phyloP scores from a whole-genome alignment of 1,140 invertebrate genomes.

The Zaprionus inermis region DNA sequence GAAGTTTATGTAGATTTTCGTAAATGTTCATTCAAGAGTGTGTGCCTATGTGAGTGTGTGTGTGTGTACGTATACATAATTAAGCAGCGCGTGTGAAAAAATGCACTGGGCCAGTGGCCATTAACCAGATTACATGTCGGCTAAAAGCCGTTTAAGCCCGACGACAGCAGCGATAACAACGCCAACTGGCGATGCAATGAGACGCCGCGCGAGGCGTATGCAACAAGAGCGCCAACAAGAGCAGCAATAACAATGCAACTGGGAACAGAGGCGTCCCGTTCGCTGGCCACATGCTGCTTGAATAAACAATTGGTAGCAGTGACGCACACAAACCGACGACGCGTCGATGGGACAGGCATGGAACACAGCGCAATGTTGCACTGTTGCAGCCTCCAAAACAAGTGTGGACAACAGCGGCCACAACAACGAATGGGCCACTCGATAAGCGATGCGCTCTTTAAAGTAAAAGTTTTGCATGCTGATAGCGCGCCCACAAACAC shows the following conservation, averaged over 20 bases:
- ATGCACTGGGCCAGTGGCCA: constrained; percentile 45
- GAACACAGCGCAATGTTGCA: background rate
- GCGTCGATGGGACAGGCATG: constrained; percentile 16
- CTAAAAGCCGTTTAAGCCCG: constrained; percentile 72
- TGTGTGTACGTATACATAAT: constrained; percentile 18
- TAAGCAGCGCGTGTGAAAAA: constrained; percentile 42
- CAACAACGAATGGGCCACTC: constrained; percentile 29
- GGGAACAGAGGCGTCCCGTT: constrained; percentile 24
- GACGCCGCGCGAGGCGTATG: constrained; percentile 9
- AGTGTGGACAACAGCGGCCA: background rate
- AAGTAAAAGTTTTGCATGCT: constrained; percentile 69
- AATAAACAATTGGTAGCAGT: constrained; percentile 74
- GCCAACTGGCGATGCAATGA: constrained; percentile 33
- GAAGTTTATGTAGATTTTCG: constrained; percentile 16
- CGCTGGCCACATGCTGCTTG: constrained; percentile 45
- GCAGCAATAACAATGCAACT: constrained; percentile 40
- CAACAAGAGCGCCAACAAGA: constrained; percentile 25
- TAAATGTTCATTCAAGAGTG: background rate
- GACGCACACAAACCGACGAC: constrained; percentile 52
- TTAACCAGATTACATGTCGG: constrained; percentile 74
- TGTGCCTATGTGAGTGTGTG: background rate
- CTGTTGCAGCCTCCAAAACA: constrained; percentile 3
- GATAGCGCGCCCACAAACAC: constrained; percentile 47
- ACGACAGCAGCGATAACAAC: constrained; percentile 62
- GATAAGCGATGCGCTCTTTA: constrained; percentile 55